These are phyloP conservation scores for Cyanoramphus novaezelandiae DNA, from an alignment of 2,113 vertebrate genomes.

Conservation along the genomic window DNA sequence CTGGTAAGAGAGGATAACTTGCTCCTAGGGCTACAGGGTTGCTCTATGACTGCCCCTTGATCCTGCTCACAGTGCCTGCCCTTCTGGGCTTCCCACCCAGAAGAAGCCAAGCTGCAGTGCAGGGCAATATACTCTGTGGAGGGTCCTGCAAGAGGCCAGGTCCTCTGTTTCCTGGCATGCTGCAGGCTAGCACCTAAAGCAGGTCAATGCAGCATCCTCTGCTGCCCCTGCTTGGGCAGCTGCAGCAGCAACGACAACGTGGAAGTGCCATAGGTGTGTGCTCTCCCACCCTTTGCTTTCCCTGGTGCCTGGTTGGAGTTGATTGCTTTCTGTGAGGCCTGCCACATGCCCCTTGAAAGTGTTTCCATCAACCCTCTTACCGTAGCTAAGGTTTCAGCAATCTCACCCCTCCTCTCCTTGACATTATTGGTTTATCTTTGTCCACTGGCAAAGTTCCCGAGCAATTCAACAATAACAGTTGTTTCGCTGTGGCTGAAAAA, in stretches of 20 bases:
- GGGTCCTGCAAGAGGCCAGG: neutral
- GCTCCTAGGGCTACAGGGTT: neutral
- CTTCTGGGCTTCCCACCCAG: neutral
- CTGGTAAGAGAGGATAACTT: neutral
- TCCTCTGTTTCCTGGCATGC: neutral
- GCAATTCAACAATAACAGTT: conserved; percentile 70
- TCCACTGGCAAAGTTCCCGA: conserved; percentile 68
- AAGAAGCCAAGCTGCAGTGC: neutral
- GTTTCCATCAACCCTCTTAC: conserved; percentile 55
- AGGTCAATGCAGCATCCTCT: fast-evolving
- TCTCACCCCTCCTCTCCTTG: conserved; percentile 49
- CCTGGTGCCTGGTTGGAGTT: neutral
- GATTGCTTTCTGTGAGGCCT: conserved; percentile 27
- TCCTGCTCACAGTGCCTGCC: neutral
- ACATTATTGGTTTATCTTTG: conserved; percentile 72
- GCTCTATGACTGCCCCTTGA: fast-evolving
- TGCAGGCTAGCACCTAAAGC: neutral
- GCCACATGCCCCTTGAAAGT: conserved; percentile 35
- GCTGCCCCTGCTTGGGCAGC: neutral
- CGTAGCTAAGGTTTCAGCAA: conserved; percentile 48
- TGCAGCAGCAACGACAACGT: neutral
- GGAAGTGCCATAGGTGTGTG: neutral
- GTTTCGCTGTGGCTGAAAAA: conserved; percentile 67
- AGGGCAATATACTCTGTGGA: neutral
- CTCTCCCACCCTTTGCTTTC: neutral